Conservation (phyloP, 2,797 vertebrate genomes). For the Schizopygopsis pylzovi region DNA sequence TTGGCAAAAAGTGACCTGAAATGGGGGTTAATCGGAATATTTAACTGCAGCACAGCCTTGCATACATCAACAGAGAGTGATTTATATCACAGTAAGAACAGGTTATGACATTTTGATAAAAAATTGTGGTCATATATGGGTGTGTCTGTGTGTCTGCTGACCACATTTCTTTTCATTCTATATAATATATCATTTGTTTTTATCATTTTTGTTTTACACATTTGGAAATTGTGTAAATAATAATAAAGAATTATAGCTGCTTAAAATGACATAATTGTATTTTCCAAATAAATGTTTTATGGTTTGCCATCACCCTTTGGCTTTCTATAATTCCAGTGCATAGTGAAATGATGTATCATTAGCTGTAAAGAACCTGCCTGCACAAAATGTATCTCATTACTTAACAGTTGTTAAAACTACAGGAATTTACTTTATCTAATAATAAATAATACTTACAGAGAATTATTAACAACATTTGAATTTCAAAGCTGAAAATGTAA, state of each 20-base stretch:
- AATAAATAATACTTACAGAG: neutral
- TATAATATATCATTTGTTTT: neutral
- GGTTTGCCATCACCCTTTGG: neutral
- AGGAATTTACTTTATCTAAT: neutral
- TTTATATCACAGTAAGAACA: neutral
- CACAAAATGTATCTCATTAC: neutral
- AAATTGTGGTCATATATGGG: too few relatives aligned
- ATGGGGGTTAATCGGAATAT: neutral
- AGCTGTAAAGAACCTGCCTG: neutral
- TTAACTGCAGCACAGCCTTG: neutral
- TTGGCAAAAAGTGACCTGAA: neutral
- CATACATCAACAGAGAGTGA: neutral
- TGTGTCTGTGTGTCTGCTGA: neutral
- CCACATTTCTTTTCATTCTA: neutral
- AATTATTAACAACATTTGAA: neutral
- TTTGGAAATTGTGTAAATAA: neutral
- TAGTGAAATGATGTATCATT: neutral
- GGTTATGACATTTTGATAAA: neutral
- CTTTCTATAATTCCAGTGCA: neutral
- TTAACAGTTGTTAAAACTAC: neutral
- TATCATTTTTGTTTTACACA: neutral
- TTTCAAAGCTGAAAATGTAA: neutral
- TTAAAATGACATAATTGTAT: neutral
- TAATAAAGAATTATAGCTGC: neutral
- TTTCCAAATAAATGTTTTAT: neutral